phyloP scores from a whole-genome alignment of 2,888 invertebrate species.

The Parascotia fuliginaria region DNA sequence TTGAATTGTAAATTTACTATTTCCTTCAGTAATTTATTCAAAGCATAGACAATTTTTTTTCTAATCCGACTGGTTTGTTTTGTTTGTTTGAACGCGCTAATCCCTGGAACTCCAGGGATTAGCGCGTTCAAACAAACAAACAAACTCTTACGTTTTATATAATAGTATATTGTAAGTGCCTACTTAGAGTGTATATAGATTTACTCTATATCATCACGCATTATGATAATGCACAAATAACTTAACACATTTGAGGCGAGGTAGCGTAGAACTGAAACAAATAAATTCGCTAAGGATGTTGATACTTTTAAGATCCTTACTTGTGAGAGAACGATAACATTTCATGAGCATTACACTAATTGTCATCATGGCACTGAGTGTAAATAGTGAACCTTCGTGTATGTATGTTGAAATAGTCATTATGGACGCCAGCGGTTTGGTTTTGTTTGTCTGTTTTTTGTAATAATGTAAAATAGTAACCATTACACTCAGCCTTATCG shows the following conservation, averaged over 20 bases:
- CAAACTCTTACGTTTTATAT: no score
- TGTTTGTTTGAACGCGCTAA: no score
- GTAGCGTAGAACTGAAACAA: slow-evolving; percentile 27
- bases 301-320: slow-evolving; percentile 35
- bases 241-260: background rate
- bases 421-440: slow-evolving; percentile 29
- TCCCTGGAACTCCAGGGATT: no score
- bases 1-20: no score
- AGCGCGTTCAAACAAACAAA: no score
- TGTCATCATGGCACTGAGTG: slow-evolving; percentile 52
- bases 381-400: slow-evolving; percentile 55
- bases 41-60: no score
- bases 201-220: background rate
- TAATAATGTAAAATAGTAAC: slow-evolving; percentile 21
- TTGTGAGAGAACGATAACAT: slow-evolving; percentile 40
- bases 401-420: slow-evolving; percentile 49
- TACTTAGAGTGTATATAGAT: background rate
- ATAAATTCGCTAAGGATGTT: slow-evolving; percentile 34
- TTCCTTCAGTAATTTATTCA: no score
- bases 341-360: slow-evolving; percentile 56
- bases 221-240: background rate
- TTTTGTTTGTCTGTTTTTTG: slow-evolving; percentile 29
- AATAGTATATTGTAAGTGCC: background rate
- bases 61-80: no score
- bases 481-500: slow-evolving; percentile 30